These are phyloP conservation scores for Hyla sarda DNA, from an alignment of 2,113 vertebrate genomes.

Conservation along the genomic window DNA sequence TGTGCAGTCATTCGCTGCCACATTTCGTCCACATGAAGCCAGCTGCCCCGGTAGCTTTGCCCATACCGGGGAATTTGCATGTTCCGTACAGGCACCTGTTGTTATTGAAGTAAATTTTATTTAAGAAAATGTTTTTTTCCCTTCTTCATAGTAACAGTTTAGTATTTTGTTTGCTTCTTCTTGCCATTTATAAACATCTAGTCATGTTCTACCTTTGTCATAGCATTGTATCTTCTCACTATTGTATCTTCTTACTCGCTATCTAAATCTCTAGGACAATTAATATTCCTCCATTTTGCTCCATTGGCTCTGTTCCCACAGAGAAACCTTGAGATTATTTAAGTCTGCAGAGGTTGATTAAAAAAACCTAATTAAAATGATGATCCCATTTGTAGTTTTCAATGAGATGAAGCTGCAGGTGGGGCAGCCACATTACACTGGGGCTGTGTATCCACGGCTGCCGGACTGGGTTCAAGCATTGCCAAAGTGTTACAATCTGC, in stretches of 20 bases:
- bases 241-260: slow-evolving; percentile 13
- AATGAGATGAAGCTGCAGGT: slow-evolving; percentile 46
- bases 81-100: no score
- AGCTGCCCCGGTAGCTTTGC: no score
- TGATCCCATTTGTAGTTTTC: slow-evolving; percentile 44
- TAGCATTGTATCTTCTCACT: background rate
- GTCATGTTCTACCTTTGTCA: background rate
- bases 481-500: no score
- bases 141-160: background rate
- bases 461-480: background rate
- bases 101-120: background rate
- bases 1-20: no score
- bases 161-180: background rate
- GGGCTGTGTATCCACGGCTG: background rate
- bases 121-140: background rate
- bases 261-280: slow-evolving; percentile 35
- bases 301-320: slow-evolving; percentile 50
- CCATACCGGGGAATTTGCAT: no score
- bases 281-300: slow-evolving; percentile 55
- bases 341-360: slow-evolving; percentile 56
- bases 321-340: slow-evolving; percentile 55
- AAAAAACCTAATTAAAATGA: slow-evolving; percentile 56
- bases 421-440: slow-evolving; percentile 34
- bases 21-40: no score
- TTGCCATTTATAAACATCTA: background rate